Evolutionary conservation across 1,140 invertebrate genomes (phyloP), one percentile per base, ranked within the genome.

Genomic region (Xylocopa sonorina): DNA sequence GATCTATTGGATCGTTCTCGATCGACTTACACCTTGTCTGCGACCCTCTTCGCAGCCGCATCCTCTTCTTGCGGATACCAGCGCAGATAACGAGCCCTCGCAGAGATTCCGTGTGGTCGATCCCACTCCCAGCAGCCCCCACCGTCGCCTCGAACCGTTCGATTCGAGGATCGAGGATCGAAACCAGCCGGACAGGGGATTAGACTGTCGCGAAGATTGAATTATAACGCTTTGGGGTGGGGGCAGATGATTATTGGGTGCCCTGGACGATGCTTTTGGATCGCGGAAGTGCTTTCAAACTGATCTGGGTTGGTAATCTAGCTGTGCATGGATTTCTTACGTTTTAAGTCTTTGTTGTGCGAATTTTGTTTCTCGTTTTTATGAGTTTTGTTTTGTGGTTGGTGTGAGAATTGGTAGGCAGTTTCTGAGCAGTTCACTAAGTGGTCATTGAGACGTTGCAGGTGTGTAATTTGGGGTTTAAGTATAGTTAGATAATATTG

Each of bases 1-100:
- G 90, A 91, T 90, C 90, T 91, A 90, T 91, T 90, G 90, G 89
- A 90, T 91, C 87, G 86, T 68, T 87, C 87, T 89, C 86, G 89
- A 91, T 91, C 89, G 89, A 83, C 88, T 90, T 88, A 90, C 89
- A 89, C 87, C 86, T 82, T 73, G 84, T 81, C 83, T 80, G 67
- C 60, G 51, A 81, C 64, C 78, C 51, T 82, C 67, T 38, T 68
- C 60, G 57, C 27, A 43, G 10, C 14, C 10, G 38, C 5, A 16
- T 7, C 43, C 50, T 38, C 55, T 66, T 68, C 46, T 14, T 32
- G 53, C 64, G 53, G 64, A 68, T 72, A 55, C 18, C 55, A 27
- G 6, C 21, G 0, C n/a, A 29, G 43, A 53, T 60, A 60, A 60
- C 29, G n/a, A 34, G 51, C 6, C 16, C 21, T 18, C 18, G 48